Evolutionary conservation across 2,797 vertebrate genomes (phyloP).

Genomic region (Coregonus ussuriensis): DNA sequence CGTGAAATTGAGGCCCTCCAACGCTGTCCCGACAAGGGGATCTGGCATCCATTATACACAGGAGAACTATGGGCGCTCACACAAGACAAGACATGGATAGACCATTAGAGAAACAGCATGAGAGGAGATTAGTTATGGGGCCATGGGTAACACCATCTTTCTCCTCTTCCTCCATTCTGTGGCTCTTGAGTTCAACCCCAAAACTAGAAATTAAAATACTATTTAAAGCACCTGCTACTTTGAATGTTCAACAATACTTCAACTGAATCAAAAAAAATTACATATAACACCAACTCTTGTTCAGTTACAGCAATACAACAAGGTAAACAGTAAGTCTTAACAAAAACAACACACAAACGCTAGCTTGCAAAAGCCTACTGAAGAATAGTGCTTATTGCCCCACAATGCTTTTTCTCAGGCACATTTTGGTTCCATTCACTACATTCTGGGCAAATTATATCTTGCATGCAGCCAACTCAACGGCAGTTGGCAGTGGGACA

Average conservation of each 20-base stretch:
- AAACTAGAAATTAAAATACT: background rate
- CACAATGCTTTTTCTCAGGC: background rate
- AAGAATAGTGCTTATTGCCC: background rate
- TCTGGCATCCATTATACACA: constrained; percentile 2
- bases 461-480: constrained; percentile 45
- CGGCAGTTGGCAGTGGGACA: constrained; percentile 30
- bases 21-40: background rate
- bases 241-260: background rate
- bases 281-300: background rate
- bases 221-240: background rate
- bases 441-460: constrained; percentile 24
- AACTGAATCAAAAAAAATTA: background rate
- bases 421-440: constrained; percentile 7
- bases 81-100: background rate
- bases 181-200: background rate
- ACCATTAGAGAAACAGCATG: background rate
- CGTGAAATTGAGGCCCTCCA: background rate
- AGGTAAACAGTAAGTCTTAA: background rate
- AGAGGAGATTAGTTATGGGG: too few relatives aligned
- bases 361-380: background rate
- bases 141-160: background rate
- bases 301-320: background rate
- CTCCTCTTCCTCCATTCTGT: background rate
- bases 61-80: background rate
- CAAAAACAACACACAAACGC: background rate